A percentile compares a stretch with the other conserved stretches of the same genome.
Conservation (phyloP, 2,113 vertebrate genomes). For the Geococcyx californianus region DNA sequence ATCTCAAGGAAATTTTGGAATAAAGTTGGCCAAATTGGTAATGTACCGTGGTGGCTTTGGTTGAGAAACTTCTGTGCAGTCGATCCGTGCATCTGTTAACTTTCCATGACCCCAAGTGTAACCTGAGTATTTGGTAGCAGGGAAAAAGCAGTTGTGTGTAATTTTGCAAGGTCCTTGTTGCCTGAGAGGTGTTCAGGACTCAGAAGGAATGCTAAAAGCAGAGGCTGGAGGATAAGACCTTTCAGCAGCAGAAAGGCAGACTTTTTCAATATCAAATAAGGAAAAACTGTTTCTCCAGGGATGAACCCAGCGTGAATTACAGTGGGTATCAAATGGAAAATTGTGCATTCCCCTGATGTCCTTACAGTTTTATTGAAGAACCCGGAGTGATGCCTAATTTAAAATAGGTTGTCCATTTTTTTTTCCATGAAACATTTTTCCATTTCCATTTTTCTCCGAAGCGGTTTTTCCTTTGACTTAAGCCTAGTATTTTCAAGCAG, state of each 20-base stretch:
- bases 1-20: neutral
- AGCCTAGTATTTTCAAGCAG: constrained; percentile 18
- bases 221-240: neutral
- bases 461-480: neutral
- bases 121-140: neutral
- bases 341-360: neutral
- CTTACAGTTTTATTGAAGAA: constrained; percentile 15
- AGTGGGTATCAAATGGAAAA: neutral
- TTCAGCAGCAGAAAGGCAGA: neutral
- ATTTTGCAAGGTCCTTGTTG: neutral
- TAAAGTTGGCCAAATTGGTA: neutral
- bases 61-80: neutral
- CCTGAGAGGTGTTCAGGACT: neutral
- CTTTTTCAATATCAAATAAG: neutral
- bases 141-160: neutral
- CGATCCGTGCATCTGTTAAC: neutral
- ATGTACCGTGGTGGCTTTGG: neutral
- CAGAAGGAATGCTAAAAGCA: neutral
- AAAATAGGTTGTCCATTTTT: neutral
- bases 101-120: neutral
- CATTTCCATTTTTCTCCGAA: neutral
- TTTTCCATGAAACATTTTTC: neutral
- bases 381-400: neutral
- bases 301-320: neutral
- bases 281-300: neutral